These are phyloP conservation scores for Anoplolepis gracilipes DNA, from an alignment of 1,140 invertebrate species.

Conservation along the genomic window DNA sequence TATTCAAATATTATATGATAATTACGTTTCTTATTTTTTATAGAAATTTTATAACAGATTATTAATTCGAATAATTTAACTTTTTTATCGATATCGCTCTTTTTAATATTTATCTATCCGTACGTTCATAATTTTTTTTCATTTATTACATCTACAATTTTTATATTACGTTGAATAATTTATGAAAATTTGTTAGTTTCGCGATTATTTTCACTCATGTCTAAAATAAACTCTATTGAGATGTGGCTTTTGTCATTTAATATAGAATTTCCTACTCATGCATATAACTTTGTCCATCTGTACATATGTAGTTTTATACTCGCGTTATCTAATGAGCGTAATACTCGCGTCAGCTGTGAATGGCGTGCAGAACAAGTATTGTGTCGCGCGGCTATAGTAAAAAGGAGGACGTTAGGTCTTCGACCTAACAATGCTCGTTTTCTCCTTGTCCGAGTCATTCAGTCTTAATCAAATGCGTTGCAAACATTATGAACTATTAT, in stretches of 20 bases:
- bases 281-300: slow-evolving; percentile 1
- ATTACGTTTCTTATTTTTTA: neutral
- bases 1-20: neutral
- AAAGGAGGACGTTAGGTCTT: slow-evolving; percentile 53
- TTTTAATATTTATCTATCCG: neutral
- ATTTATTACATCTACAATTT: neutral
- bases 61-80: neutral
- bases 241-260: neutral
- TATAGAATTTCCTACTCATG: neutral
- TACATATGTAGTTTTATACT: neutral
- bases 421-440: slow-evolving; percentile 40
- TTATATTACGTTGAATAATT: neutral
- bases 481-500: slow-evolving; percentile 2
- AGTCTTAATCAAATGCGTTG: slow-evolving; percentile 43
- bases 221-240: neutral
- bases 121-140: neutral
- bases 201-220: neutral
- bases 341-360: slow-evolving; percentile 37
- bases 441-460: neutral
- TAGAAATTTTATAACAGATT: neutral
- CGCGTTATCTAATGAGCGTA: slow-evolving; percentile 21
- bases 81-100: neutral
- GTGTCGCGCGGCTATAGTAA: slow-evolving; percentile 1
- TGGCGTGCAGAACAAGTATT: slow-evolving; percentile 39
- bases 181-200: neutral